These are phyloP conservation scores for Desmophyllum pertusum DNA, from an alignment of 92 coral and sea anemone genomes.

Conservation along the genomic window DNA sequence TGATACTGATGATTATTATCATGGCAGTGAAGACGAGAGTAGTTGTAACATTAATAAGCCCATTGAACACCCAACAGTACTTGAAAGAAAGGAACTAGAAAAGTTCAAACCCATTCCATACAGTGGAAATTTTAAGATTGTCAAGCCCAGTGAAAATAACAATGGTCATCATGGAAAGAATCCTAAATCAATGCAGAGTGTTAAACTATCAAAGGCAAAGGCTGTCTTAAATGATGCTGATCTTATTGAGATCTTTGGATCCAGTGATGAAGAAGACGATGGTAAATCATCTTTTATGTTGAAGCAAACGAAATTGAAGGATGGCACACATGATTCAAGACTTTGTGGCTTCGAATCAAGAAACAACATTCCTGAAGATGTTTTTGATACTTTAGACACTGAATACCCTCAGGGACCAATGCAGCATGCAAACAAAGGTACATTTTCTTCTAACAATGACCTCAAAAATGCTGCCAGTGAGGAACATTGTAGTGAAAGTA, in stretches of 20 bases:
- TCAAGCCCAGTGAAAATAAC: conserved; percentile 14
- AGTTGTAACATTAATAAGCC: background rate
- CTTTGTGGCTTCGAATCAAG: background rate
- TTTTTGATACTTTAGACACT: background rate
- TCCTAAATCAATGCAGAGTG: background rate
- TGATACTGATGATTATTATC: background rate
- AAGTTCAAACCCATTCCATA: background rate
- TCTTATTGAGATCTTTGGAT: conserved; percentile 26
- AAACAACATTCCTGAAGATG: background rate
- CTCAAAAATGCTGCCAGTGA: too few relatives aligned
- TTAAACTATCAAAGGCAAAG: background rate
- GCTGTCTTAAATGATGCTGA: background rate
- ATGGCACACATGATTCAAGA: background rate
- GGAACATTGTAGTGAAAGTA: background rate
- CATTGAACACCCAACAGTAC: background rate
- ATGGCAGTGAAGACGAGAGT: background rate
- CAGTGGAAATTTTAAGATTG: background rate
- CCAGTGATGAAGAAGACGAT: conserved; percentile 37
- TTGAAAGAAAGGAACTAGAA: background rate
- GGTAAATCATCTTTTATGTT: background rate
- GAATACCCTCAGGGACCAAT: background rate
- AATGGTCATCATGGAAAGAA: background rate
- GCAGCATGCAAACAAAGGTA: background rate
- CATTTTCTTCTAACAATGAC: background rate
- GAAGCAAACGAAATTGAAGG: background rate